A percentile compares a stretch with the other conserved stretches of the same genome.
Conservation (phyloP, 2,113 vertebrate species). For the Guaruba guarouba region DNA sequence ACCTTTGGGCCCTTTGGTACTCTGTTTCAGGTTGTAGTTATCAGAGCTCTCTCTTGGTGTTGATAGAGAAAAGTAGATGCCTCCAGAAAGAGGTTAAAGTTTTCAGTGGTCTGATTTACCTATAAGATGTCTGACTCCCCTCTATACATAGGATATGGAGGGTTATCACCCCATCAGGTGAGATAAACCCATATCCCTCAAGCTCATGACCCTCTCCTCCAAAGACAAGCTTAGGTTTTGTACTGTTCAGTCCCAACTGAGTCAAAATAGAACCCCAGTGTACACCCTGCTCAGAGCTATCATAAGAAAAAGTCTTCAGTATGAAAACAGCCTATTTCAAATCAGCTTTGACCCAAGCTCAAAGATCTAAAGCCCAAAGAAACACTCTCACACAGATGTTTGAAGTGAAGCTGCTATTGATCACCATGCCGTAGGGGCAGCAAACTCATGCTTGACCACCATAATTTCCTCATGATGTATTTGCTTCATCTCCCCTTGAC, state of each 20-base stretch:
- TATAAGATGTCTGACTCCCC: too few species aligned
- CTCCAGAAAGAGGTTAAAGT: background rate
- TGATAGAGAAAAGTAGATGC: background rate
- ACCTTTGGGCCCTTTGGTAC: background rate
- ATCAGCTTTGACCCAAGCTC: background rate
- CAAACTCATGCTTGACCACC: background rate
- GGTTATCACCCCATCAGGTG: background rate
- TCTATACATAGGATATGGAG: accelerated
- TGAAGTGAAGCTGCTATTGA: constrained; percentile 16
- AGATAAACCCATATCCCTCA: background rate
- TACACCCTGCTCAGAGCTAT: background rate
- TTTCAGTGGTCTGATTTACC: background rate
- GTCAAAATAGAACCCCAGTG: background rate
- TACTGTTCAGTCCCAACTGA: background rate
- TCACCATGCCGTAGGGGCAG: background rate
- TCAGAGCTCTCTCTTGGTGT: background rate
- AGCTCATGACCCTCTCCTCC: background rate
- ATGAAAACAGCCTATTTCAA: background rate
- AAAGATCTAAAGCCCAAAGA: background rate
- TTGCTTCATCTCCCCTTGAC: constrained; percentile 25
- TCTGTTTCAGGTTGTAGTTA: background rate
- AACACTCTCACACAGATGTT: background rate
- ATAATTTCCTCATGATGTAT: background rate
- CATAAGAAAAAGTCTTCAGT: background rate
- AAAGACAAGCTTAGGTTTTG: background rate